Evolutionary conservation across 2,888 invertebrate species (phyloP).

Genomic region (Deroplatys truncata): DNA sequence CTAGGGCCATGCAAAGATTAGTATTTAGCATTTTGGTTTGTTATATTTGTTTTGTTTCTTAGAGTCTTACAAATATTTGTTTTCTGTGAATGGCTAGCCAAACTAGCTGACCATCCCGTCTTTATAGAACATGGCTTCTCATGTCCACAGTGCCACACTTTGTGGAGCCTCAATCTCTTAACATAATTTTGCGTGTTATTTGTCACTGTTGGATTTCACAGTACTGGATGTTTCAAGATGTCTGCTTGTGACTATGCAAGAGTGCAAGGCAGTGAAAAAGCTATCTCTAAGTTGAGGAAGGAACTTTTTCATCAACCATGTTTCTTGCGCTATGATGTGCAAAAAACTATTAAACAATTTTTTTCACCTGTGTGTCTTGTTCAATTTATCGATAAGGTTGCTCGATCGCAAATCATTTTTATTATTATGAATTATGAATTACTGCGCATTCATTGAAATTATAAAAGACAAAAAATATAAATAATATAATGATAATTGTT

Average conservation of each 20-base stretch:
- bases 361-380: constrained; percentile 28
- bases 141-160: not conserved
- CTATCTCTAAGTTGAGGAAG: not conserved
- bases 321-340: constrained; percentile 6
- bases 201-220: not conserved
- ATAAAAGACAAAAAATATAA: constrained; percentile 6
- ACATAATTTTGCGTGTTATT: not conserved
- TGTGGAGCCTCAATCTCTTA: not conserved
- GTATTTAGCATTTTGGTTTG: not conserved
- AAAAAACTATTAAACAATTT: constrained; percentile 12
- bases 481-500: constrained; percentile 13
- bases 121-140: constrained; percentile 5
- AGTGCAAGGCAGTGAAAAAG: not conserved
- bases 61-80: not conserved
- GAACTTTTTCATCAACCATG: constrained; percentile 9
- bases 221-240: not conserved
- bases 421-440: constrained; percentile 20
- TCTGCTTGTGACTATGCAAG: not conserved
- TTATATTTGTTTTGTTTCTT: not conserved
- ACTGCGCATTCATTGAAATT: constrained; percentile 21
- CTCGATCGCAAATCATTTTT: constrained; percentile 22
- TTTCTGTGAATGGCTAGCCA: not conserved
- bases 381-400: constrained; percentile 17
- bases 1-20: not conserved
- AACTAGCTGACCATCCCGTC: not conserved